Evolutionary conservation across 2,888 invertebrate species (phyloP).

Genomic region (Portevinia maculata): DNA sequence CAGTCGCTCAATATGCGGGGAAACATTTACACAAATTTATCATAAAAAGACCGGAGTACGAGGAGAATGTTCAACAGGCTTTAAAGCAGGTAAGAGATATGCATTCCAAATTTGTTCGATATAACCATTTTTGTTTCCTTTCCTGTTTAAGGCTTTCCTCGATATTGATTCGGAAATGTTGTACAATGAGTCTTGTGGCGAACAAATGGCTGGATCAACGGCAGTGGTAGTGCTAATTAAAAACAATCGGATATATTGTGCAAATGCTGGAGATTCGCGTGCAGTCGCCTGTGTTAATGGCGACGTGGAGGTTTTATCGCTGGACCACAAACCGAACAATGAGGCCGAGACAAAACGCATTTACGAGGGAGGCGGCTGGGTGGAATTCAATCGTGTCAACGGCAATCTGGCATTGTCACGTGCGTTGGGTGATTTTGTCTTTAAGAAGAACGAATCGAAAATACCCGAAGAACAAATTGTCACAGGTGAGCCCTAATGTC

Average conservation of each 20-base stretch:
- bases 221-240: conserved; percentile 94
- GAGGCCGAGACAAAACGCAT: conserved; percentile 94
- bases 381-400: conserved; percentile 98
- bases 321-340: conserved; percentile 98
- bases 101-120: not conserved
- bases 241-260: conserved; percentile 94
- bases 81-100: conserved; percentile 87
- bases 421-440: conserved; percentile 98
- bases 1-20: conserved; percentile 97
- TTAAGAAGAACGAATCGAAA: conserved; percentile 94
- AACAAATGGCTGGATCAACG: conserved; percentile 97
- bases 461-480: conserved; percentile 97
- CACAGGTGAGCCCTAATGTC: conserved; percentile 88
- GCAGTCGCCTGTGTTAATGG: conserved; percentile 95
- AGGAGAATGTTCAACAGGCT: conserved; percentile 91
- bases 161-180: conserved; percentile 97
- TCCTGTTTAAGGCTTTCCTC: conserved; percentile 88
- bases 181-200: conserved; percentile 92
- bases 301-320: conserved; percentile 87
- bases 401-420: conserved; percentile 98
- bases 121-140: conserved; percentile 13
- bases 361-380: conserved; percentile 97
- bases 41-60: conserved; percentile 91
- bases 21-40: conserved; percentile 97
- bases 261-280: conserved; percentile 98